A percentile compares a stretch with the other conserved stretches of the same genome.
These are phyloP conservation scores for Tenthredo amoena DNA, from an alignment of 2,888 invertebrate genomes.

Conservation along the genomic window DNA sequence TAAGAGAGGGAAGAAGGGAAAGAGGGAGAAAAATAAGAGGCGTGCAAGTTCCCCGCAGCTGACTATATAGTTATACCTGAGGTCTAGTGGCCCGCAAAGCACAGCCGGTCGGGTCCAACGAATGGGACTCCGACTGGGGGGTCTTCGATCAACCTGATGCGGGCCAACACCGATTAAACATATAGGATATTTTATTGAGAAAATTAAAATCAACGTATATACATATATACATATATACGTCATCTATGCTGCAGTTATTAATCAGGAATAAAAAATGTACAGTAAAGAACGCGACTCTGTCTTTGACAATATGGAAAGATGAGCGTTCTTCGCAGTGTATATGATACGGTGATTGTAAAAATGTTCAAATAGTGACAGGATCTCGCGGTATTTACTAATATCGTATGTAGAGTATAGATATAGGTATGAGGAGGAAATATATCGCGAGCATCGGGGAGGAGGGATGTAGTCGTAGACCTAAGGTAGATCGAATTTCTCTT, in stretches of 20 bases:
- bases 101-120: conserved; percentile 54
- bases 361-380: neutral
- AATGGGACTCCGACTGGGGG: conserved; percentile 69
- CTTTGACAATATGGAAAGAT: too few relatives aligned
- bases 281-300: too few relatives aligned
- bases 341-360: neutral
- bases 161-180: conserved; percentile 76
- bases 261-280: neutral
- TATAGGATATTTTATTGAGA: conserved; percentile 69
- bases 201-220: neutral
- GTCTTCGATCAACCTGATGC: conserved; percentile 77
- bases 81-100: conserved; percentile 37
- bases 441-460: conserved; percentile 1
- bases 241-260: neutral
- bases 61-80: neutral
- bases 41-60: conserved; percentile 16
- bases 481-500: conserved; percentile 51
- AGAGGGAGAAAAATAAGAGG: conserved; percentile 12
- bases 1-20: neutral
- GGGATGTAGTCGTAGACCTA: conserved; percentile 42
- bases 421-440: neutral
- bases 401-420: neutral
- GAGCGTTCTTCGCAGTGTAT: too few relatives aligned
- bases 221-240: neutral
- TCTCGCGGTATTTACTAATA: neutral